These are phyloP conservation scores for Bellardia bayeri DNA, from an alignment of 2,888 invertebrate genomes.

Conservation along the genomic window DNA sequence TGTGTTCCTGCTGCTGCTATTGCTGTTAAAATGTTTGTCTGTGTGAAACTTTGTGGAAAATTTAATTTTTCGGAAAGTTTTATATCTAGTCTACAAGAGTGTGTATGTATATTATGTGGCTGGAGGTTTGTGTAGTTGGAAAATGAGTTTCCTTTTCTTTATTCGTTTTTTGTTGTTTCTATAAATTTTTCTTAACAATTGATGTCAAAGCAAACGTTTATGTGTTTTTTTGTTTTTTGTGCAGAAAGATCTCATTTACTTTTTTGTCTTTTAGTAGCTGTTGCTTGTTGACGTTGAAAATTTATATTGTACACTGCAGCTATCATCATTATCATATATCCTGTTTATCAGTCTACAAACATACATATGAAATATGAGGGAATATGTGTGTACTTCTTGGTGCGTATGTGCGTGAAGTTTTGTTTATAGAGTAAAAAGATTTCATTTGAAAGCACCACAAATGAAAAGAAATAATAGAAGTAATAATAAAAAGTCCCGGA, in stretches of 20 bases:
- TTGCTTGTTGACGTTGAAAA: slow-evolving; percentile 52
- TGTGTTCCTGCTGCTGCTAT: neutral
- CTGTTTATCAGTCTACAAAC: slow-evolving; percentile 8
- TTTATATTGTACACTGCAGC: slow-evolving; percentile 45
- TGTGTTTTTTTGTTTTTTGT: neutral
- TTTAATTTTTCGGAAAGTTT: slow-evolving; percentile 40
- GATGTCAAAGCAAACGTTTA: slow-evolving; percentile 33
- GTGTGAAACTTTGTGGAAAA: slow-evolving; percentile 62
- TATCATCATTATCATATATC: slow-evolving; percentile 49
- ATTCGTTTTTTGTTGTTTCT: neutral
- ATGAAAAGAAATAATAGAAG: neutral
- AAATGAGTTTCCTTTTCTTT: slow-evolving; percentile 43
- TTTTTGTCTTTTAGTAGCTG: slow-evolving; percentile 1
- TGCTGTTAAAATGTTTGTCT: slow-evolving; percentile 33
- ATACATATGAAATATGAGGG: slow-evolving; percentile 4
- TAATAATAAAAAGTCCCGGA: neutral
- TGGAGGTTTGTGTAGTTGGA: slow-evolving; percentile 25
- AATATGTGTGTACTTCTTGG: neutral
- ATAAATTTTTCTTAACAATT: slow-evolving; percentile 29
- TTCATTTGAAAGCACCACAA: neutral
- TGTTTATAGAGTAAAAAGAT: neutral
- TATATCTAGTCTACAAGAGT: neutral
- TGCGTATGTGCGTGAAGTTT: neutral
- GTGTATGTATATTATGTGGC: neutral
- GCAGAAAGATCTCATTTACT: neutral